Evolutionary conservation across 2,113 vertebrate species (phyloP).

Genomic region (Pandion haliaetus): DNA sequence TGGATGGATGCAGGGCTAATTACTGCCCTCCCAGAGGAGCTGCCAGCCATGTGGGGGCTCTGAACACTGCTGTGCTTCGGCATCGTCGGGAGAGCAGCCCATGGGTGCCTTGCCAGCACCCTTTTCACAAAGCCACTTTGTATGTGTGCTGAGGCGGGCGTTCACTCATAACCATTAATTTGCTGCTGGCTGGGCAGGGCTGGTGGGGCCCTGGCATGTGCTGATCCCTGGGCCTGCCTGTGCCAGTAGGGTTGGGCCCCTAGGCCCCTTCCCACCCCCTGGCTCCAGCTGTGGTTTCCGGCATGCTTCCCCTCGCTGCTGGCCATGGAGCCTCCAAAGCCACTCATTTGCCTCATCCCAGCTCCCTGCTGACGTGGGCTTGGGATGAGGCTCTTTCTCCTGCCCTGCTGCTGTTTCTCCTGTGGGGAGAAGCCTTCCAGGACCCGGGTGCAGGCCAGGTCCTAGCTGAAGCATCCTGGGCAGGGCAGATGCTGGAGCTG

Average conservation of each 20-base stretch:
- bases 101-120: background rate
- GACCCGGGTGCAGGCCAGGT: background rate
- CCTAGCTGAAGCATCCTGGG: background rate
- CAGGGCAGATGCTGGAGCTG: background rate
- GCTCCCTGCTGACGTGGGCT: background rate
- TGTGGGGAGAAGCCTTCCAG: background rate
- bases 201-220: background rate
- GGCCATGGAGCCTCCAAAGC: background rate
- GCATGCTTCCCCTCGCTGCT: background rate
- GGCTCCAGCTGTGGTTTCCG: background rate
- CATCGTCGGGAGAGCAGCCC: background rate
- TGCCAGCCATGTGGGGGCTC: background rate
- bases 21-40: background rate
- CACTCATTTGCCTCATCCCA: background rate
- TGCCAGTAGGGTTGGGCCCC: background rate
- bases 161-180: conserved; percentile 13
- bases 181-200: background rate
- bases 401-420: background rate
- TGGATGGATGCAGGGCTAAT: background rate
- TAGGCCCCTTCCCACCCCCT: background rate
- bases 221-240: background rate
- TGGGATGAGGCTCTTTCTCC: background rate
- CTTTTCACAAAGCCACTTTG: background rate
- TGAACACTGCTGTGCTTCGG: background rate
- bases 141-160: background rate